A percentile compares a stretch with the other conserved stretches of the same genome.
phyloP scores from a whole-genome alignment of 2,888 invertebrate species.

The Dryobotodes eremita region DNA sequence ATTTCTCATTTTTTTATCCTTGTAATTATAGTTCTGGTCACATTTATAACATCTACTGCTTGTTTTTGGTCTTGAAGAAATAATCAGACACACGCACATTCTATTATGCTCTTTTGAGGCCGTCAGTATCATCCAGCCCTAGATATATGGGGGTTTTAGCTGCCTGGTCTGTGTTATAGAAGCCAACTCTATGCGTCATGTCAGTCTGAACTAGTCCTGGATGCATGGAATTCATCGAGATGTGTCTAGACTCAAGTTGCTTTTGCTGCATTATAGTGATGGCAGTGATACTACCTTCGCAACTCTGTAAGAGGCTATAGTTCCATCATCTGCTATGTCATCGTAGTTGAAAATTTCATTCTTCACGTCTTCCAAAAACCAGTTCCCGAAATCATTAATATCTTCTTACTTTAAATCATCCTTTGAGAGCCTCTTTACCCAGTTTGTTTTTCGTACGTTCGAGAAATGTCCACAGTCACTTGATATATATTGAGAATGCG shows the following conservation, averaged over 20 bases:
- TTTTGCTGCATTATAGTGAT: slow-evolving; percentile 92
- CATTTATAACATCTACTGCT: background rate
- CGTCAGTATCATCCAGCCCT: slow-evolving; percentile 87
- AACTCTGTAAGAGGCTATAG: slow-evolving; percentile 90
- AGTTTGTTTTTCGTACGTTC: slow-evolving; percentile 87
- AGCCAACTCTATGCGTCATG: slow-evolving; percentile 92
- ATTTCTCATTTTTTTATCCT: too few relatives aligned
- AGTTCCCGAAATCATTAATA: slow-evolving; percentile 90
- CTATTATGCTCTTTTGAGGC: slow-evolving; percentile 92
- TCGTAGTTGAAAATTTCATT: slow-evolving; percentile 75
- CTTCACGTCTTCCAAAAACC: slow-evolving; percentile 90
- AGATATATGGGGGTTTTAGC: slow-evolving; percentile 90
- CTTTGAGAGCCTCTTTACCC: slow-evolving; percentile 77
- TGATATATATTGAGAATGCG: slow-evolving; percentile 94
- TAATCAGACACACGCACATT: too few relatives aligned
- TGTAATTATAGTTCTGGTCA: background rate
- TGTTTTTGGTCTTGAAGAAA: slow-evolving; percentile 74
- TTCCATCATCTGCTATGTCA: slow-evolving; percentile 88
- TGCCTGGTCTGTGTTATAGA: slow-evolving; percentile 89
- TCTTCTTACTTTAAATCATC: slow-evolving; percentile 77
- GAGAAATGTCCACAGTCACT: slow-evolving; percentile 92
- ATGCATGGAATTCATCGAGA: slow-evolving; percentile 92
- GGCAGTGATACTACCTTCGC: slow-evolving; percentile 94
- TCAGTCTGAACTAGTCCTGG: slow-evolving; percentile 95
- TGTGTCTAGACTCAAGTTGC: slow-evolving; percentile 89